Evolutionary conservation across 2,888 invertebrate species (phyloP).

Genomic region (Hydrotaea cyrtoneurina): DNA sequence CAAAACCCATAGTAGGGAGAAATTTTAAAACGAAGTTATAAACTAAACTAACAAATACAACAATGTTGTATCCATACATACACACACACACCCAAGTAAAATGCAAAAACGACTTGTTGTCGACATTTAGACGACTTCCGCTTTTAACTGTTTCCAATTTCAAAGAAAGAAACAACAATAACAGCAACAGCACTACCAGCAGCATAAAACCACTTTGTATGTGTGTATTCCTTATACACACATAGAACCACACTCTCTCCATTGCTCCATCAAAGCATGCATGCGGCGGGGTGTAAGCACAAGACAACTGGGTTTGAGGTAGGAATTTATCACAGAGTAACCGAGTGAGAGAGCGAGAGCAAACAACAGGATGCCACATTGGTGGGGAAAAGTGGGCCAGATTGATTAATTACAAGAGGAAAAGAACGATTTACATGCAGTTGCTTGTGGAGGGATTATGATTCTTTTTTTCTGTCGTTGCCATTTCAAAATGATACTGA

Average conservation of each 20-base stretch:
- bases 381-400: conserved; percentile 30
- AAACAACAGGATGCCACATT: conserved; percentile 27
- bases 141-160: conserved; percentile 61
- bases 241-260: not conserved
- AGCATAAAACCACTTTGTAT: not conserved
- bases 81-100: conserved; percentile 14
- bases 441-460: conserved; percentile 17
- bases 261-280: not conserved
- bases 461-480: not conserved
- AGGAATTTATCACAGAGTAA: conserved; percentile 15
- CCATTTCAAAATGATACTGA: not conserved
- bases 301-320: conserved; percentile 29
- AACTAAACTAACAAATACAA: conserved; percentile 44
- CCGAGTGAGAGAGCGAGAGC: not conserved
- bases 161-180: conserved; percentile 34
- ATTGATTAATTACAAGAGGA: conserved; percentile 37
- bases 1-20: conserved; percentile 39
- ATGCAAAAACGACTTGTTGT: conserved; percentile 56
- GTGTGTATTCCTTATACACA: not conserved
- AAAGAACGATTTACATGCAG: conserved; percentile 33
- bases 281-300: not conserved
- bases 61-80: conserved; percentile 18
- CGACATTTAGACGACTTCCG: conserved; percentile 68
- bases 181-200: conserved; percentile 8
- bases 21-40: conserved; percentile 48